Evolutionary conservation across 2,797 vertebrate species (phyloP), one percentile per base, ranked within the genome.

Genomic region (Adelosebastes latens): DNA sequence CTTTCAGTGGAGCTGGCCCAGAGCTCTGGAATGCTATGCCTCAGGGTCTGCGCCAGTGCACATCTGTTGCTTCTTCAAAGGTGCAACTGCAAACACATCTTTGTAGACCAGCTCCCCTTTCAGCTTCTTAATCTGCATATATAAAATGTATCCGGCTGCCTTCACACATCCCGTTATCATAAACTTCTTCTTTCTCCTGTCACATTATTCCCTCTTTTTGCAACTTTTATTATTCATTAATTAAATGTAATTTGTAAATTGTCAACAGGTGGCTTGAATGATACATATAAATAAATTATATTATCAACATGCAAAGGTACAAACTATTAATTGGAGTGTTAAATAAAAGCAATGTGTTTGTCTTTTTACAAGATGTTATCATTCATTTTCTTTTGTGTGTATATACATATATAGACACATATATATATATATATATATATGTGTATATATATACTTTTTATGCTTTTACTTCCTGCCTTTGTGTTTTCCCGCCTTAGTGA

Each of bases 71-170:
- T 42, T 46, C 24, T 65, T 65, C 39, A 46, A 46, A 24, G 63
- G 36, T 27, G 9, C 36, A 27, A 46, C 36, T 18, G 22, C 8
- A 46, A 39, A 39, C 12, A 25, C 62, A 42, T 18, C 22, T 25
- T 25, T 56, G 22, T 56, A 56, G 53, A 56, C 24, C 24, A n/a
- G 20, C 49, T 24, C 5, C 29, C 13, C 58, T 32, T 60, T 60
- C 60, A 64, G 62, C 34, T 5, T 64, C 80, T 69, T 52, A 49
- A 69, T 72, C 67, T 34, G 31, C 52, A 74, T 22, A 6, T 52
- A 31, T 65, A 9, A 75, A 64, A 71, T 3, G 56, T n/a, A 58
- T 29, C 68, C 24, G 4, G 8, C 22, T 34, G 53, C 42, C 27
- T 25, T 14, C 71, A 61, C 68, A 56, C 42, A 3, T 72, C 25